Evolutionary conservation across 2,113 vertebrate genomes (phyloP), one percentile per base, ranked within the genome.

Genomic region (Polypterus bichir): DNA sequence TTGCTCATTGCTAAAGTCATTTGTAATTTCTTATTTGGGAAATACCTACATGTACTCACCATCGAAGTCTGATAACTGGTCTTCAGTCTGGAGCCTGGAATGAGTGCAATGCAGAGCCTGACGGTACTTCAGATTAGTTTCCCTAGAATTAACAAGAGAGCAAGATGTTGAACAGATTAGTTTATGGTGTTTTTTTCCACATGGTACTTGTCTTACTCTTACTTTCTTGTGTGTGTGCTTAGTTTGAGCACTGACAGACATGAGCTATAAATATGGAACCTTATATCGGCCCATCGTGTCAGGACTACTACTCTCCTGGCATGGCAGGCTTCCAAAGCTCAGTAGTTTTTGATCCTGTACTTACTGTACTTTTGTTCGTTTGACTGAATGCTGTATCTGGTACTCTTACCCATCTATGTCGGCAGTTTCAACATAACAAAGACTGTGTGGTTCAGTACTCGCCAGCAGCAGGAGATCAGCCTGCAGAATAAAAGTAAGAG

Each of bases 371-470:
- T 27, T 27, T 27, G 27, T 27, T 27, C 27, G 27, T 27, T 27
- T 27, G 27, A 27, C 27, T 27, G 27, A 27, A 27, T 27, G 27
- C 27, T 27, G 27, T 27, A 27, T 27, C 27, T 27, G 27, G 27
- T 27, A 47, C 9, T 46, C 77, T 82, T 79, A 98, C 94, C 96
- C 92, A 0, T 98, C 96, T 0, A 98, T 94, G 69, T 98, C 92
- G 0, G 88, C 85, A 0, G 96, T 98, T 76, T 98, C 94, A 73
- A 98, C 82, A 0, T 95, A 95, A 77, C 93, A 97, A 60, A 98
- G 65, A 74, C 96, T 97, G 81, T 89, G 91, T 68, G 91, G 91
- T 73, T 98, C 94, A 0, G 92, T 89, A 70, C 89, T 97, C 76
- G 85, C 76, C 48, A 98, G 82, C 63, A 98, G 70, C 46, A 98